Base-by-base conservation (phyloP, 2,888 invertebrate species). In the Napeogenes inachia region DNA sequence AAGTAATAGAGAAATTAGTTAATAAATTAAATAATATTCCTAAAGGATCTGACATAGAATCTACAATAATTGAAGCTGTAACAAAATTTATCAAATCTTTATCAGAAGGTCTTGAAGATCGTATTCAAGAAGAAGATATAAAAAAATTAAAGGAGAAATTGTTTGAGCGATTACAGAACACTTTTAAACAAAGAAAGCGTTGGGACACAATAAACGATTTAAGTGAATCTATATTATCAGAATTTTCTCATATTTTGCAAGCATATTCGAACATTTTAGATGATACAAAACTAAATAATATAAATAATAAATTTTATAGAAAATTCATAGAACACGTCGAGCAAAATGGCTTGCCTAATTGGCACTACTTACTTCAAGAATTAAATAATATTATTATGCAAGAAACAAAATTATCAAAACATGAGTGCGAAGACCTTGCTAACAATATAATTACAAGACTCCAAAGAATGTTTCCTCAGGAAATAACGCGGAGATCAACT, bases 41-140 rank as follows among this genome's bases (percentile, higher is more conserved):
- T 33, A 32, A 62, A 46, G 38, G 53, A 45, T 42, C 45, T 13
- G 21, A 12, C 30, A 33, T 32, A 4, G 45, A 60, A 60, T 3
- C 6, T 12, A 32, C 47, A 30, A 56, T 62, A 35, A 57, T 55
- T 46, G 56, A 62, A 35, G 62, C 46, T 56, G 53, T 65, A 21
- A 47, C 56, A 46, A 45, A 54, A 4, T 65, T 60, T 47, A 46
- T 60, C 32, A 13, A 56, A 6, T 45, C 13, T 2, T 55, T 65
- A 54, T 53, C 55, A 21, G 13, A 54, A 12, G 46, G 33, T 47
- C 45, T 38, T 45, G 55, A 54, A 5, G 45, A 13, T 45, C 5
- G 10, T 50, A 13, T 65, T 13, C 4, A 21, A 0, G 13, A 38
- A 5, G 38, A 56, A 30, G 45, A 62, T 12, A 54, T 47, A 0